Evolutionary conservation across 1,140 invertebrate species (phyloP), one percentile per base, ranked within the genome.

Genomic region (Bathynomus jamesi): DNA sequence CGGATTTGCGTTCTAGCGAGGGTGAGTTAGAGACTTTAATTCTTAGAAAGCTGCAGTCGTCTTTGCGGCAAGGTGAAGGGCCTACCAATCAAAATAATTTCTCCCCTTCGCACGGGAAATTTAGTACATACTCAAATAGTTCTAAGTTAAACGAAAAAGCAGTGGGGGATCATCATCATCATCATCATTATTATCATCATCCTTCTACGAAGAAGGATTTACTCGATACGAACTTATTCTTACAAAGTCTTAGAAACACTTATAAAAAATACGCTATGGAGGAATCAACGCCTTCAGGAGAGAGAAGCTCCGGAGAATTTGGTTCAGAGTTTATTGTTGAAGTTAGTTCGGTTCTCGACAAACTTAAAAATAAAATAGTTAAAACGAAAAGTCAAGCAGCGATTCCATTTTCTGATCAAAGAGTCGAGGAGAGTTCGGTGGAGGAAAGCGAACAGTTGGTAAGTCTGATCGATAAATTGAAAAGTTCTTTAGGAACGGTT

Each of bases 321-420:
- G 74, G 74, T 3, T 31, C 76, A 17, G 75, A 84, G 10, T 84
- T 93, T 0, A 84, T 93, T 27, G 86, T 86, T 2, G 91, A 94
- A 80, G 91, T 95, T 11, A 89, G 91, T 76, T 87, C 86, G 61
- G 91, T 91, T 0, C 82, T 95, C 3, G 86, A 85, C 25, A 86
- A 89, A 67, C 84, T 95, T 11, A 87, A 90, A 73, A 86, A 60
- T 28, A 76, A 76, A 31, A 60, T 76, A 70, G 63, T 64, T 28
- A 76, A 76, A 60, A 70, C 70, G 83, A 82, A 81, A 84, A 79
- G 73, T 82, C 78, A 63, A 82, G 61, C 64, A 4, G 30, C 40
- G 13, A 25, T 61, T 61, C 28, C 32, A 17, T n/a, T 25, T 28
- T 28, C 31, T 27, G 27, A 31, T 25, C 28, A 61, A n/a, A 69